Conservation (phyloP, 1,140 invertebrate genomes). For the Arion vulgaris region DNA sequence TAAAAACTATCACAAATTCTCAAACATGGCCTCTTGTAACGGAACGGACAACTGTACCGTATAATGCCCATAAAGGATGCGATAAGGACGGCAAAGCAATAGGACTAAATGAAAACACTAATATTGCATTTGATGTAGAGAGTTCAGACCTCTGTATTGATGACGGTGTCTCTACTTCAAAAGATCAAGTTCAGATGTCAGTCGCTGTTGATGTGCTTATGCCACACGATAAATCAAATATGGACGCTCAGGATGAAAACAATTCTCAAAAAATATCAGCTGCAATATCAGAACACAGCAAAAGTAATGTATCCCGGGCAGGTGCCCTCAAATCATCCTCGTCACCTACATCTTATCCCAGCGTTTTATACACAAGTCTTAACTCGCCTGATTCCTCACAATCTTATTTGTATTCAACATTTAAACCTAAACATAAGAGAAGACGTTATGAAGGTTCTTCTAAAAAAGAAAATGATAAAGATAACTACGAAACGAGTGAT, state of each 20-base stretch:
- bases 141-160: not conserved
- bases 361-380: slow-evolving; percentile 3
- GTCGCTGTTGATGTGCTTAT: not conserved
- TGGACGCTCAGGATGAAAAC: not conserved
- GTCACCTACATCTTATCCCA: not conserved
- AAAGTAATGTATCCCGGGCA: not conserved
- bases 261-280: not conserved
- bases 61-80: slow-evolving; percentile 1
- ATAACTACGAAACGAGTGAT: not conserved
- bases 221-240: not conserved
- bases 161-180: not conserved
- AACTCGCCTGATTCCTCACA: not conserved
- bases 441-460: not conserved
- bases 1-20: not conserved
- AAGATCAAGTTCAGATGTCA: not conserved
- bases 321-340: not conserved
- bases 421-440: slow-evolving; percentile 14
- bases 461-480: not conserved
- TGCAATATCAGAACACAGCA: not conserved
- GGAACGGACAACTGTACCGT: not conserved
- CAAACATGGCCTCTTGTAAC: not conserved
- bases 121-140: not conserved
- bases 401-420: not conserved
- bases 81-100: not conserved
- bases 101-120: not conserved